phyloP scores from a whole-genome alignment of 1,140 invertebrate species.

The Brachionus koreanus region DNA sequence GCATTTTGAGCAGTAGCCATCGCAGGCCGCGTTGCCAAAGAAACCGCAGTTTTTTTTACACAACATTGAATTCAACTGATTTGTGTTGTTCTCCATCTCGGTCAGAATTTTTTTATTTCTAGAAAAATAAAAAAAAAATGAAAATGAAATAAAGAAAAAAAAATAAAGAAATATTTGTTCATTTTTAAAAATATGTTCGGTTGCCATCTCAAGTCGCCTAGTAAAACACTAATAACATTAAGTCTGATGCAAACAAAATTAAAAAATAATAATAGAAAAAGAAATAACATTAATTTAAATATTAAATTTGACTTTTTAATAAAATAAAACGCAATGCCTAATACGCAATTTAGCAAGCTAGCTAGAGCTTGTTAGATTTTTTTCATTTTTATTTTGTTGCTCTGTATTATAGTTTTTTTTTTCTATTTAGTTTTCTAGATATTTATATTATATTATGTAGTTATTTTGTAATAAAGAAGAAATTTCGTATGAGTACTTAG shows the following conservation, averaged over 20 bases:
- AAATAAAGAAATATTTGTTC: background rate
- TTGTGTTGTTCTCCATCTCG: conserved; percentile 36
- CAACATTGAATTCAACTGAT: conserved; percentile 57
- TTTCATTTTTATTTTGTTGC: background rate
- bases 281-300: no score
- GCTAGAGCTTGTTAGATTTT: no score
- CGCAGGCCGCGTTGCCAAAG: conserved; percentile 90
- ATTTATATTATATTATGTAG: background rate
- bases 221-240: background rate
- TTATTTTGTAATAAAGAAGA: conserved; percentile 20
- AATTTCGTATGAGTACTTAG: background rate
- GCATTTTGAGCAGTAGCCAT: conserved; percentile 95
- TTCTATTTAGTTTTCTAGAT: background rate
- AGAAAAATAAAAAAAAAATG: no score
- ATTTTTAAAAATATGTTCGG: background rate
- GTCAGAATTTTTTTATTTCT: background rate
- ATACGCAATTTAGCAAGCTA: background rate
- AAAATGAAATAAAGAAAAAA: no score
- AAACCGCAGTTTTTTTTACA: conserved; percentile 97
- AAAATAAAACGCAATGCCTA: background rate
- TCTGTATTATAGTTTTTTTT: background rate
- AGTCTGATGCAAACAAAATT: no score
- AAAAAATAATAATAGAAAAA: no score
- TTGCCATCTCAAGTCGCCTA: background rate
- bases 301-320: no score